Evolutionary conservation across 1,140 invertebrate genomes (phyloP), one percentile per base, ranked within the genome.

Genomic region (Drosophila dunni): DNA sequence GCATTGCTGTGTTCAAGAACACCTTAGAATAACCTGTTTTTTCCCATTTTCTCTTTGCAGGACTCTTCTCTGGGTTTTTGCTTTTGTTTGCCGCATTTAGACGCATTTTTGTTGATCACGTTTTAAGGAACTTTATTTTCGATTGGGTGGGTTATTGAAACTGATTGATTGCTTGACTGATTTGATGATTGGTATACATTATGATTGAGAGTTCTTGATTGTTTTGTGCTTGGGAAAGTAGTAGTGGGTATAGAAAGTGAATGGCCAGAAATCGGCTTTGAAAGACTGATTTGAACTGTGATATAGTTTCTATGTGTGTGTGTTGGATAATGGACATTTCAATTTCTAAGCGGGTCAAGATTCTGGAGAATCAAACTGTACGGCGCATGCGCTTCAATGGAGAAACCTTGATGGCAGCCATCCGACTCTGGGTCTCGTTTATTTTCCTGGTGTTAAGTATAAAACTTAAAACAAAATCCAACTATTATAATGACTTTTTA

Each of bases 1-100:
- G 97, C 96, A 93, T 94, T 75, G 61, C 44, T 33, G 9, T 6
- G 13, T 11, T 29, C 33, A 73, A 29, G 24, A 29, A 72, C 45
- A 50, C 50, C 8, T 57, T 78, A 90, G 5, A 29, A 58, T 91
- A 91, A 91, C 50, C 48, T 34, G 24, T 29, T n/a, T 56, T 69
- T 58, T 93, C 80, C 94, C 94, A 81, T 93, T 34, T 2, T 83
- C 54, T 78, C 61, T 77, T 78, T 79, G 9, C 84, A 91, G 38
- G 15, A 77, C 17, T 63, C 58, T 38, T 29, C 24, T 29, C 24
- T 44, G 64, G 89, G 79, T 86, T 90, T 91, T 91, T 88, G 78
- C 78, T 81, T 91, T 89, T 77, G 63, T 67, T 58, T 65, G 51
- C 48, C 44, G 40, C 34, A 4, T 51, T 54, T 58, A 20, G 29